These are phyloP conservation scores for Harpalus rufipes DNA, from an alignment of 2,888 invertebrate species.

Conservation along the genomic window DNA sequence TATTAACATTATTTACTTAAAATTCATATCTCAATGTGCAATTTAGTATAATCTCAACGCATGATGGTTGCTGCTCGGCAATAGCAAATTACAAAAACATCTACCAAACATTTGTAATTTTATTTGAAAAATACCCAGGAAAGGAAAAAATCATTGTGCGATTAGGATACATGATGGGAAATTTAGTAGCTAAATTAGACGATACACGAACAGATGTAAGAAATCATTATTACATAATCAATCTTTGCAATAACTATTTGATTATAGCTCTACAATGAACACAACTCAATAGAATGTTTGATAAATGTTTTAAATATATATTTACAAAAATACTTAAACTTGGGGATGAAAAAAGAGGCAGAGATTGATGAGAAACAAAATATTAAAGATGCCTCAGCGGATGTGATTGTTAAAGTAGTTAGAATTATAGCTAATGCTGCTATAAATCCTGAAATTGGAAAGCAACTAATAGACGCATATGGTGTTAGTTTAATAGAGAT, in stretches of 20 bases:
- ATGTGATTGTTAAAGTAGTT: constrained; percentile 86
- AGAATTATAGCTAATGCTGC: constrained; percentile 92
- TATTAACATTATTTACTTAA: not conserved
- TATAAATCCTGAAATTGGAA: constrained; percentile 87
- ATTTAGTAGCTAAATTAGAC: constrained; percentile 89
- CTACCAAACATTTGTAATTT: constrained; percentile 80
- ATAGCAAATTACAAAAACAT: constrained; percentile 80
- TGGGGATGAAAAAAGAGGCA: constrained; percentile 75
- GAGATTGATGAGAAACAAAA: constrained; percentile 76
- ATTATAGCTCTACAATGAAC: constrained; percentile 80
- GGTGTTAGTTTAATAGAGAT: constrained; percentile 76
- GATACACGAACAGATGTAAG: constrained; percentile 82
- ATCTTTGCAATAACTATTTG: constrained; percentile 5
- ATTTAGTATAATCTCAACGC: constrained; percentile 87
- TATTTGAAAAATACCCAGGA: constrained; percentile 84
- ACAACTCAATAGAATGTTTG: constrained; percentile 79
- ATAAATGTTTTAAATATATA: constrained; percentile 79
- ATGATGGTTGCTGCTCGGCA: constrained; percentile 85
- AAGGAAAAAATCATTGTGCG: constrained; percentile 87
- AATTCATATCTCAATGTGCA: not conserved
- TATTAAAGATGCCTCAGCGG: constrained; percentile 80
- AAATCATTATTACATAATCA: constrained; percentile 15
- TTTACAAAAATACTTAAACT: constrained; percentile 77
- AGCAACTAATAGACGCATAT: constrained; percentile 79
- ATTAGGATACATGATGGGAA: constrained; percentile 90